Evolutionary conservation across 2,888 invertebrate genomes (phyloP).

Genomic region (Cantharis rufa): DNA sequence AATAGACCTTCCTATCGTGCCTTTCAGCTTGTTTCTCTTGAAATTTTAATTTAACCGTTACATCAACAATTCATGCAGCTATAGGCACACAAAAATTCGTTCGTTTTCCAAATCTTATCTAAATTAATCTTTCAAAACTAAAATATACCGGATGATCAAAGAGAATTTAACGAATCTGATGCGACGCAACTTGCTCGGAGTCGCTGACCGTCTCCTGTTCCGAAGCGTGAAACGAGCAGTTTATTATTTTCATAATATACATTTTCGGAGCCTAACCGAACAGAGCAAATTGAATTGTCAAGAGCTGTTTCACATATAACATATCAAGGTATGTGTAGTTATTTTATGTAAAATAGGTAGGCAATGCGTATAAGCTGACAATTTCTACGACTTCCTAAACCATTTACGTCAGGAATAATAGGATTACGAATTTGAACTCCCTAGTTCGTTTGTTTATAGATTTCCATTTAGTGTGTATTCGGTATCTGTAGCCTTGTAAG

Average conservation of each 20-base stretch:
- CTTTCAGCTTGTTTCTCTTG: conserved; percentile 8
- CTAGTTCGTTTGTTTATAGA: conserved; percentile 27
- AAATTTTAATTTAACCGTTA: conserved; percentile 6
- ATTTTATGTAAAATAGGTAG: conserved; percentile 23
- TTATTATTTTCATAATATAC: not conserved
- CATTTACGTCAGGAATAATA: conserved; percentile 25
- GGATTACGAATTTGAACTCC: conserved; percentile 27
- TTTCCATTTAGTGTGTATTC: conserved; percentile 15
- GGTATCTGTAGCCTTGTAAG: not conserved
- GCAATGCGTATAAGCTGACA: conserved; percentile 18
- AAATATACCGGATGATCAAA: not conserved
- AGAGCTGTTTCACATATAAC: not conserved
- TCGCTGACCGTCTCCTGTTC: no score
- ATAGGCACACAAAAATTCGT: not conserved
- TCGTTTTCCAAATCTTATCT: not conserved
- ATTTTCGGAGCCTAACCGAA: not conserved
- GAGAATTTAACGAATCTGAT: not conserved
- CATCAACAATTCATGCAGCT: conserved; percentile 5
- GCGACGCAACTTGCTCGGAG: not conserved
- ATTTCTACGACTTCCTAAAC: conserved; percentile 33
- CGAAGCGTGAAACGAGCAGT: not conserved
- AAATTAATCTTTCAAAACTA: not conserved
- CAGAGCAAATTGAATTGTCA: not conserved
- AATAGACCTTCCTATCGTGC: conserved; percentile 6
- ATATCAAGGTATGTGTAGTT: conserved; percentile 1